A percentile compares a stretch with the other conserved stretches of the same genome.
phyloP scores from a whole-genome alignment of 2,888 invertebrate genomes.

The Oxycera nigricornis region DNA sequence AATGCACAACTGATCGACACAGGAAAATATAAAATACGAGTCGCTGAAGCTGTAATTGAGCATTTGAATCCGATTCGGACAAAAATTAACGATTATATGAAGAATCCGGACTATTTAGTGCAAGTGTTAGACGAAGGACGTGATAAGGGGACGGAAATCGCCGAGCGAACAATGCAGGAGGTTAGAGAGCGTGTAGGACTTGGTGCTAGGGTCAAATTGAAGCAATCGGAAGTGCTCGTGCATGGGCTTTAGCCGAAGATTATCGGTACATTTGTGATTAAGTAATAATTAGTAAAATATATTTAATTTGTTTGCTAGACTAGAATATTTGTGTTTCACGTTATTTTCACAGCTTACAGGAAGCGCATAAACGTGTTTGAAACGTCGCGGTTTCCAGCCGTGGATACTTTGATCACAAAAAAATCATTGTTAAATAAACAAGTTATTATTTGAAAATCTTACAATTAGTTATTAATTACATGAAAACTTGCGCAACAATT shows the following conservation, averaged over 20 bases:
- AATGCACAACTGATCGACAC: constrained; percentile 75
- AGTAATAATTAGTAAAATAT: no score
- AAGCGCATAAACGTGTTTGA: no score
- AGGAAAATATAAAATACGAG: constrained; percentile 74
- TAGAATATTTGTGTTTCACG: no score
- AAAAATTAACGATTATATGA: constrained; percentile 66
- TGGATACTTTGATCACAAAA: no score
- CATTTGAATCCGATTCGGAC: constrained; percentile 74
- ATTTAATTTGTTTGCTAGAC: no score
- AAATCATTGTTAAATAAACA: no score
- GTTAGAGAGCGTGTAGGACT: constrained; percentile 70
- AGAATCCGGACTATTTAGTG: constrained; percentile 70
- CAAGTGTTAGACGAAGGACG: constrained; percentile 70
- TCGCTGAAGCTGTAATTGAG: constrained; percentile 77
- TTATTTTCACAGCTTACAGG: no score
- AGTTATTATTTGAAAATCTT: no score
- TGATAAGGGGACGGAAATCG: constrained; percentile 69
- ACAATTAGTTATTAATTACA: no score
- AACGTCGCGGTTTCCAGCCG: no score
- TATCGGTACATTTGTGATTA: no score
- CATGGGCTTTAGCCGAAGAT: constrained; percentile 42
- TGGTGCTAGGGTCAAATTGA: constrained; percentile 47
- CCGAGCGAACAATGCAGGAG: constrained; percentile 69
- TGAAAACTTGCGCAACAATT: no score
- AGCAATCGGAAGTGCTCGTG: constrained; percentile 35